Percentiles rank a stretch among this genome's conserved stretches.
Evolutionary conservation across 2,888 invertebrate genomes (phyloP).

Genomic region (Thera britannica): DNA sequence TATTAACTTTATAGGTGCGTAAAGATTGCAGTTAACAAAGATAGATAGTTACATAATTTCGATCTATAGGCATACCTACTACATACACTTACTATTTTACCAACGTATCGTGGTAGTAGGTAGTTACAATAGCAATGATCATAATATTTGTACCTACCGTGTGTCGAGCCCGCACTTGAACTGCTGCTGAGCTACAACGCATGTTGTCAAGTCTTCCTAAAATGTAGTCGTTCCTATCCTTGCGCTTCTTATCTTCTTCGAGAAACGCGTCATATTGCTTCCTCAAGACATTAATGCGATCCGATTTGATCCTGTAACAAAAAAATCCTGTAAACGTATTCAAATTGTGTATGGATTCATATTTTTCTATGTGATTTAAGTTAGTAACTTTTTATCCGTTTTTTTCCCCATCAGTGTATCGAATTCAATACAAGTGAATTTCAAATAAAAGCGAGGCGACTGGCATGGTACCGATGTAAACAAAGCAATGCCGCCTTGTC

Average conservation of each 20-base stretch:
- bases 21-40: too few relatives aligned
- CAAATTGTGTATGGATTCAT: background rate
- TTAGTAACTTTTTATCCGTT: conserved; percentile 68
- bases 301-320: conserved; percentile 66
- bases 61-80: too few relatives aligned
- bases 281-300: conserved; percentile 67
- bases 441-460: conserved; percentile 31
- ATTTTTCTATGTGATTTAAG: conserved; percentile 18
- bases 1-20: too few relatives aligned
- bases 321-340: background rate
- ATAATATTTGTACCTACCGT: conserved; percentile 45
- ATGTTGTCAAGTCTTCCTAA: conserved; percentile 75
- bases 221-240: conserved; percentile 76
- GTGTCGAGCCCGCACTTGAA: conserved; percentile 52
- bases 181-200: conserved; percentile 59
- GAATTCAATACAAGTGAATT: conserved; percentile 28
- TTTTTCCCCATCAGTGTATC: conserved; percentile 67
- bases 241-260: conserved; percentile 77
- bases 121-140: too few relatives aligned
- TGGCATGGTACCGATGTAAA: conserved; percentile 61
- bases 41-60: too few relatives aligned
- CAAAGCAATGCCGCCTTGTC: conserved; percentile 66
- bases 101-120: too few relatives aligned
- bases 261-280: conserved; percentile 78
- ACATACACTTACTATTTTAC: too few relatives aligned